These are phyloP conservation scores for Isoperla grammatica DNA, from an alignment of 2,888 invertebrate species.

Conservation along the genomic window DNA sequence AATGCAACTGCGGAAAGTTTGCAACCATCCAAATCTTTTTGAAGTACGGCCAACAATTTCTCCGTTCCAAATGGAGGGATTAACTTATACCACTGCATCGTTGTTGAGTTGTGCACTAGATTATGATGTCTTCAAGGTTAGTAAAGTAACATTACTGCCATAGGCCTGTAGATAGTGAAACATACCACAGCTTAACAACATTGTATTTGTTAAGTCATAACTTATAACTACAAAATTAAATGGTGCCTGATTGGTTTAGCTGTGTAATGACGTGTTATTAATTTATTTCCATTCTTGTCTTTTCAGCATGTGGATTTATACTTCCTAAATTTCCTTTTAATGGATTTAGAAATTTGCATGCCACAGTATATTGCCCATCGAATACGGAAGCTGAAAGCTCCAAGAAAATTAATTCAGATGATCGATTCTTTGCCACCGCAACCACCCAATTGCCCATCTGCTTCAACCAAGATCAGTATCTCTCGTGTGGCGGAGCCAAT, in stretches of 20 bases:
- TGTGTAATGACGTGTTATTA: too few species aligned
- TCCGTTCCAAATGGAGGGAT: constrained; percentile 82
- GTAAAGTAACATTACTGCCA: too few species aligned
- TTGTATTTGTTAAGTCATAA: too few species aligned
- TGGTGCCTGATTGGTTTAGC: too few species aligned
- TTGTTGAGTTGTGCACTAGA: constrained; percentile 62
- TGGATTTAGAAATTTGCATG: constrained; percentile 61
- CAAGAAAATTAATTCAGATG: constrained; percentile 64
- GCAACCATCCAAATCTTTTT: constrained; percentile 97
- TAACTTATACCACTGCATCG: constrained; percentile 65
- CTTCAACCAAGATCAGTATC: constrained; percentile 52
- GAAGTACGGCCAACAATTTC: constrained; percentile 93
- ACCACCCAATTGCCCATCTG: constrained; percentile 59
- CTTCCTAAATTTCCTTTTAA: constrained; percentile 57
- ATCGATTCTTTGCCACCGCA: constrained; percentile 55
- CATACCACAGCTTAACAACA: constrained; percentile 10
- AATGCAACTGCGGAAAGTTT: constrained; percentile 96
- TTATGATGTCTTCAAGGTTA: constrained; percentile 69
- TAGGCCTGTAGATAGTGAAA: too few species aligned
- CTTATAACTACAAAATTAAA: too few species aligned
- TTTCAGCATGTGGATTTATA: constrained; percentile 60
- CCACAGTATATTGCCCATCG: constrained; percentile 83
- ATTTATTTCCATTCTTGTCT: too few species aligned
- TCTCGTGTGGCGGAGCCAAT: background rate
- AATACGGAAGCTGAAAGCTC: constrained; percentile 66